phyloP scores from a whole-genome alignment of 64 coral and sea anemone genomes.

The Stichodactyla helianthus region DNA sequence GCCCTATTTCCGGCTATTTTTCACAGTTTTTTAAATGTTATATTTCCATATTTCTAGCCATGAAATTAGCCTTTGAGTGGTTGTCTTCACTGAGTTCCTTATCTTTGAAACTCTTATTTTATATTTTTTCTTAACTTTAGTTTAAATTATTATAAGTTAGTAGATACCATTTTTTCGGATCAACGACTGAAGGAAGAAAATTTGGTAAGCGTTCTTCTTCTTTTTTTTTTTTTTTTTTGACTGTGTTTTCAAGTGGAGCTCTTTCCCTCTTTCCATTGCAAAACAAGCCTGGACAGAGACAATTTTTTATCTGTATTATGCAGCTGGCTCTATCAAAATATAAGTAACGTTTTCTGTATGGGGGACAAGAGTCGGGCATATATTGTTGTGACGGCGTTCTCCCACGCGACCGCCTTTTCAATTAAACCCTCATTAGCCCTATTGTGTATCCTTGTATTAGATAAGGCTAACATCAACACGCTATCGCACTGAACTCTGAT shows the following conservation, averaged over 20 bases:
- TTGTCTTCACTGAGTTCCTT: too few species aligned
- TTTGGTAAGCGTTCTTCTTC: too few species aligned
- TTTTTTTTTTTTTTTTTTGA: background rate
- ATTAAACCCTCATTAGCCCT: slow-evolving; percentile 4
- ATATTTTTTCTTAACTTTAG: too few species aligned
- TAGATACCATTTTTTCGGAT: too few species aligned
- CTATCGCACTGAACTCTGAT: background rate
- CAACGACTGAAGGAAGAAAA: too few species aligned
- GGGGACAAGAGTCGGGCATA: background rate
- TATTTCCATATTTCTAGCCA: too few species aligned
- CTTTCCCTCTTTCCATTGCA: background rate
- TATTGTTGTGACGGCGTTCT: background rate
- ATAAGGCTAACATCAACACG: background rate
- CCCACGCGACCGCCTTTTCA: background rate
- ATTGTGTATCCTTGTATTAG: background rate
- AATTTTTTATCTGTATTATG: background rate
- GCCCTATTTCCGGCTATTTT: too few species aligned
- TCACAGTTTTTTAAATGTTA: too few species aligned
- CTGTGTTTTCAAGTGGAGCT: background rate
- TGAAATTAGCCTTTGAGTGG: too few species aligned
- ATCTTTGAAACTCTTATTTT: too few species aligned
- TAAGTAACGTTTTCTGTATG: background rate
- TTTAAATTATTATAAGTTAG: too few species aligned
- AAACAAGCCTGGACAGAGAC: background rate
- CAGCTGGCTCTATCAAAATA: background rate